Evolutionary conservation across 2,113 vertebrate species (phyloP), one percentile per base, ranked within the genome.

Genomic region (Corythaixoides concolor): DNA sequence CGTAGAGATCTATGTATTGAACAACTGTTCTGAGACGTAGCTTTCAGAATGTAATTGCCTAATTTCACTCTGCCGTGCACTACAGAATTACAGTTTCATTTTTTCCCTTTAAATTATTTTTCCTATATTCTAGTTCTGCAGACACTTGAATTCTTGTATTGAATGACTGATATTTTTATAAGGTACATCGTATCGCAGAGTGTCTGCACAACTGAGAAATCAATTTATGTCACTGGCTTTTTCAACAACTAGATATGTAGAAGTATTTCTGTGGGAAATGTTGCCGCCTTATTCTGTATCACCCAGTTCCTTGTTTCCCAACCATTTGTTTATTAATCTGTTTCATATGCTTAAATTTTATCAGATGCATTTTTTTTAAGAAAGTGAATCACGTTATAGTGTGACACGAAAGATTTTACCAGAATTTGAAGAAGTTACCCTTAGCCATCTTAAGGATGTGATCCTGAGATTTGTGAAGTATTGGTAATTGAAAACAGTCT

Each of bases 1-100:
- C 15, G 9, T 10, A 67, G 84, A 69, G 41, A 23, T 37, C 49
- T 28, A 3, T 39, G 69, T 70, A 74, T 75, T 64, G 82, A 58
- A 3, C 66, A 30, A 0, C 64, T 84, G 59, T 50, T 91, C 91
- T 7, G 21, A 93, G 74, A 49, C 15, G 16, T 49, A 85, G 50
- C 26, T 77, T 91, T 81, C 55, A 63, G 76, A 89, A 84, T 78
- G 27, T 84, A 79, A 93, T 69, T 96, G 70, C 90, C 68, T 62
- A 20, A 19, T 15, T 92, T 88, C 56, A 73, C 59, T 94, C 64
- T 55, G 1, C 93, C 56, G 3, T 74, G 85, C 47, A 41, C n/a
- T 87, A 18, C 16, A 50, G 69, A 84, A 82, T 88, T 86, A 56
- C 37, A 33, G 19, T 56, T 81, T 70, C 7, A 0, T 22, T 37